A percentile compares a stretch with the other conserved stretches of the same genome.
Evolutionary conservation across 2,113 vertebrate species (phyloP).

Genomic region (Megalops atlanticus): DNA sequence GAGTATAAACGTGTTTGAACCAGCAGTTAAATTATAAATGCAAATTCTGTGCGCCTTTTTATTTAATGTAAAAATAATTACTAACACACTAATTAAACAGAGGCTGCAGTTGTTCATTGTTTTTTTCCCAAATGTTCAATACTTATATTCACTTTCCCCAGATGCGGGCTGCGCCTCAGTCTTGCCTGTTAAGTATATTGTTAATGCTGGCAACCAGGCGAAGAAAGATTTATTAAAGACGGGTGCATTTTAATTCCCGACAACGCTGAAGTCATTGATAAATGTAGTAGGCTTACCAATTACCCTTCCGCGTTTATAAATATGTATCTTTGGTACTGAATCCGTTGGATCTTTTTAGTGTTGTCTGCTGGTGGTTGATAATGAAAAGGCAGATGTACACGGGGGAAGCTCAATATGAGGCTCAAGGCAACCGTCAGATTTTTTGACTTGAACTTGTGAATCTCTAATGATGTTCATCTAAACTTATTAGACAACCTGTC

Average conservation of each 20-base stretch:
- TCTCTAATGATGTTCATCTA: no score
- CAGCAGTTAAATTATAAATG: conserved; percentile 23
- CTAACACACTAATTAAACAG: conserved; percentile 32
- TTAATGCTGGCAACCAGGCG: conserved; percentile 1
- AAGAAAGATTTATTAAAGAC: conserved; percentile 12
- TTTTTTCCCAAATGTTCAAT: conserved; percentile 17
- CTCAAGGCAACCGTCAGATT: background rate
- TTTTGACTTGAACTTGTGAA: background rate
- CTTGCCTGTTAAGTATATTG: conserved; percentile 5
- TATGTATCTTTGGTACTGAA: background rate
- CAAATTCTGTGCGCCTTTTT: conserved; percentile 18
- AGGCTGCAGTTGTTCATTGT: conserved; percentile 23
- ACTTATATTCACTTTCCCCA: conserved; percentile 11
- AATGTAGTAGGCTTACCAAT: background rate
- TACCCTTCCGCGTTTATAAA: background rate
- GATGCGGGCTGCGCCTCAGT: background rate
- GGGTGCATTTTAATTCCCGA: conserved; percentile 1
- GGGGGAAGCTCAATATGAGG: background rate
- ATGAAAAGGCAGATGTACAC: background rate
- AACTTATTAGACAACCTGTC: background rate
- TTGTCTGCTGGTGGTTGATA: background rate
- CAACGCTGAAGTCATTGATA: background rate
- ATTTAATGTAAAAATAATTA: conserved; percentile 30
- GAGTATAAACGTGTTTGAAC: background rate
- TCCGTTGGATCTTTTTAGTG: background rate